Percentiles rank a stretch among this genome's conserved stretches.
phyloP scores from a whole-genome alignment of 2,797 vertebrate genomes.

The Smutsia gigantea region DNA sequence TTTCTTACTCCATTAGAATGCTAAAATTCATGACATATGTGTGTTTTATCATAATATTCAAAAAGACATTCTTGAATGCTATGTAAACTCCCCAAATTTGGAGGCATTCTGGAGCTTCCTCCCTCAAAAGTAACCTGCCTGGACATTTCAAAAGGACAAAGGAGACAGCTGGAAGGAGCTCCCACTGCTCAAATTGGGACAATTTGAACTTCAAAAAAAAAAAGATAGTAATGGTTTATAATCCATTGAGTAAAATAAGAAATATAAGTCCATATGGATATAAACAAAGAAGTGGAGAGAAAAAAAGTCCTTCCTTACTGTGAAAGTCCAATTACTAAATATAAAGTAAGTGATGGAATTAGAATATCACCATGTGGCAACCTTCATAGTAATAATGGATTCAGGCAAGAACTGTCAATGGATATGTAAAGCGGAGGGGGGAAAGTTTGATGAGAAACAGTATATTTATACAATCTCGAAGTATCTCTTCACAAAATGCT shows the following conservation, averaged over 20 bases:
- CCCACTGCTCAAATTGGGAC: not conserved
- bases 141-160: not conserved
- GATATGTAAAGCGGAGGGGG: not conserved
- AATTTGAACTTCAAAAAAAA: not conserved
- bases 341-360: not conserved
- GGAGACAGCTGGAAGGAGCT: not conserved
- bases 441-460: not conserved
- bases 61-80: slow-evolving; percentile 2
- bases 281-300: not conserved
- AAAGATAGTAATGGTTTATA: not conserved
- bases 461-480: not conserved
- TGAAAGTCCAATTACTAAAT: not conserved
- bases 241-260: not conserved
- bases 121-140: slow-evolving; percentile 25
- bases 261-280: not conserved
- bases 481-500: not conserved
- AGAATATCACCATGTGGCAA: not conserved
- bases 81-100: not conserved
- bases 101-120: not conserved
- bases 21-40: not conserved
- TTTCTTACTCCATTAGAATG: not conserved
- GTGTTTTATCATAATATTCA: slow-evolving; percentile 39
- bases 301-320: not conserved
- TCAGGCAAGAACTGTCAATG: not conserved
- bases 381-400: not conserved